phyloP scores from a whole-genome alignment of 1,140 invertebrate species.

The Agraylea sexmaculata region DNA sequence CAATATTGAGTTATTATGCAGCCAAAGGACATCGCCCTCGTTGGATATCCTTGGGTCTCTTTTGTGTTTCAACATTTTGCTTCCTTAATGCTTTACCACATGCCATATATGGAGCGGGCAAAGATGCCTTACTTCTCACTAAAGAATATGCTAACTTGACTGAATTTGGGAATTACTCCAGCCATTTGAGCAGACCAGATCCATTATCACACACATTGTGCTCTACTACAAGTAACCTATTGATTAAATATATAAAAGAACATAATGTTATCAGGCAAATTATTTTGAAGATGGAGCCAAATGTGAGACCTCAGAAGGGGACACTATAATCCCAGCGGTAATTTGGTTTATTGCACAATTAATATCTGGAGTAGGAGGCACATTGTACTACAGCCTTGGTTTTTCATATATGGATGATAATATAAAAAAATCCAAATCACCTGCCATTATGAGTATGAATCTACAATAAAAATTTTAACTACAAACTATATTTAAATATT shows the following conservation, averaged over 20 bases:
- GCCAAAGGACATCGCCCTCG: constrained; percentile 53
- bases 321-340: constrained; percentile 45
- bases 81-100: constrained; percentile 59
- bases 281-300: no score
- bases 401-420: constrained; percentile 63
- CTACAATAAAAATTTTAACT: neutral
- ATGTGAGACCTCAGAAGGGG: constrained; percentile 44
- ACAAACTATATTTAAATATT: neutral
- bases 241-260: no score
- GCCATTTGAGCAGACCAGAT: no score
- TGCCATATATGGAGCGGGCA: constrained; percentile 58
- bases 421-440: constrained; percentile 57
- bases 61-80: constrained; percentile 56
- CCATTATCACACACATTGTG: no score
- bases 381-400: constrained; percentile 53
- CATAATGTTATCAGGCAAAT: no score
- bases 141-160: constrained; percentile 39
- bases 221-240: no score
- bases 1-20: constrained; percentile 55
- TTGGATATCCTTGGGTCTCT: constrained; percentile 59
- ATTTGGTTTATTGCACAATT: constrained; percentile 53
- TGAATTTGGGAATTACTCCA: constrained; percentile 22
- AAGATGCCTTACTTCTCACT: constrained; percentile 53
- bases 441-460: constrained; percentile 48
- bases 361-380: constrained; percentile 53